Evolutionary conservation across 2,113 vertebrate species (phyloP), one percentile per base, ranked within the genome.

Genomic region (Bubo blakistoni): DNA sequence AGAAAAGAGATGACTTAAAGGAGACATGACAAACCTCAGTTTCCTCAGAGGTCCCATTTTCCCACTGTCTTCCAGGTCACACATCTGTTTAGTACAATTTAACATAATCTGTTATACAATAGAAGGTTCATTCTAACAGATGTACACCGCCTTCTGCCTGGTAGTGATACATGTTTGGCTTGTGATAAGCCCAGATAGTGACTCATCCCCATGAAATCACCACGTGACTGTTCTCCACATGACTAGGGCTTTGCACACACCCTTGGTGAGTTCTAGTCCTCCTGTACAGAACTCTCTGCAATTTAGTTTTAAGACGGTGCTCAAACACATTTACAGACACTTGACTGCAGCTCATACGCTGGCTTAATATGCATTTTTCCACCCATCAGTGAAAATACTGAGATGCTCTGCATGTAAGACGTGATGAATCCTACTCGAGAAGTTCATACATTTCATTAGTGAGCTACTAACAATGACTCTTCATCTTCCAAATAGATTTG

Each of bases 321-420:
- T 81, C 26, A 54, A 58, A 54, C 57, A 87, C 61, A 63, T 88
- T 90, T 63, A 72, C 32, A 40, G 62, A 82, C 85, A 88, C 29
- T 34, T 93, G 70, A 88, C 47, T 0, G 0, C 0, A 3, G 30
- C 62, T 88, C 57, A 59, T 52, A 52, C 0, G 0, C 9, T 72
- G 40, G 11, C 25, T 76, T 87, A 88, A 47, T 61, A 49, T 2
- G 22, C 16, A 25, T 52, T 79, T 89, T 87, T 54, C 58, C 55
- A 55, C 15, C 11, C 27, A 59, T 51, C 38, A 82, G 29, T 90
- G 78, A 69, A 92, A 96, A 95, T 27, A 76, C 4, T 70, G 54
- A 77, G 26, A 29, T 55, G 22, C 5, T 78, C 11, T 70, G n/a
- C 13, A 49, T 26, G 13, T 71, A 18, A 58, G 70, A 27, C 3